phyloP scores from a whole-genome alignment of 2,888 invertebrate species.

The Heliothis peltigera region DNA sequence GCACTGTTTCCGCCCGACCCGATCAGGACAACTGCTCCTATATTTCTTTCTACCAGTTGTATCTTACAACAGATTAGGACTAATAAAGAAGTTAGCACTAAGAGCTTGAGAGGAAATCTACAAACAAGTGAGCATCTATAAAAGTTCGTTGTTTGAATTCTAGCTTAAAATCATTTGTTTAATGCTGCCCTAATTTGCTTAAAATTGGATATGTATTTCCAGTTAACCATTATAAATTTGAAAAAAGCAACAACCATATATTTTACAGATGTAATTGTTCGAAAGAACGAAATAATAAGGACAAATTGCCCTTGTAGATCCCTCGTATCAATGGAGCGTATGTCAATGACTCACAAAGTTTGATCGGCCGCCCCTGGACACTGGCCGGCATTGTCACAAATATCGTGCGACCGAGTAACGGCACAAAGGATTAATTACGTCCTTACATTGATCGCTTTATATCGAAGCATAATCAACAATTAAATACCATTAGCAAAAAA shows the following conservation, averaged over 20 bases:
- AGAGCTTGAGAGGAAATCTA: neutral
- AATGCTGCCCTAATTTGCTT: neutral
- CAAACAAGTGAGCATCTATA: neutral
- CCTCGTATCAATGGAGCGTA: constrained; percentile 51
- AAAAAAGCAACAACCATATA: neutral
- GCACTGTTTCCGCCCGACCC: constrained; percentile 72
- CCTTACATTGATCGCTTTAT: constrained; percentile 36
- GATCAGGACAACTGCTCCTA: constrained; percentile 70
- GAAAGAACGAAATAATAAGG: constrained; percentile 19
- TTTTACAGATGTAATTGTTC: neutral
- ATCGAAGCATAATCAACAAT: constrained; percentile 31
- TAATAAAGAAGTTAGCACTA: constrained; percentile 24
- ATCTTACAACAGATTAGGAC: constrained; percentile 45
- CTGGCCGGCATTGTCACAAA: constrained; percentile 20
- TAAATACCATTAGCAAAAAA: constrained; percentile 6
- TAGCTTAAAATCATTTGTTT: no score
- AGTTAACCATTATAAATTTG: neutral
- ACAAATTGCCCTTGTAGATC: constrained; percentile 22
- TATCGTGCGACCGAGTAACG: constrained; percentile 21
- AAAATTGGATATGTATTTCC: neutral
- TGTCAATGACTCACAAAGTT: constrained; percentile 50
- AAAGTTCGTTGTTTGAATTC: neutral
- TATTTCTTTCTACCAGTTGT: constrained; percentile 56
- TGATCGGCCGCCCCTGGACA: constrained; percentile 25
- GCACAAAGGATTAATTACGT: constrained; percentile 54